A percentile compares a stretch with the other conserved stretches of the same genome.
Conservation (phyloP, 2,113 vertebrate genomes). For the Herpetotheres cachinnans region DNA sequence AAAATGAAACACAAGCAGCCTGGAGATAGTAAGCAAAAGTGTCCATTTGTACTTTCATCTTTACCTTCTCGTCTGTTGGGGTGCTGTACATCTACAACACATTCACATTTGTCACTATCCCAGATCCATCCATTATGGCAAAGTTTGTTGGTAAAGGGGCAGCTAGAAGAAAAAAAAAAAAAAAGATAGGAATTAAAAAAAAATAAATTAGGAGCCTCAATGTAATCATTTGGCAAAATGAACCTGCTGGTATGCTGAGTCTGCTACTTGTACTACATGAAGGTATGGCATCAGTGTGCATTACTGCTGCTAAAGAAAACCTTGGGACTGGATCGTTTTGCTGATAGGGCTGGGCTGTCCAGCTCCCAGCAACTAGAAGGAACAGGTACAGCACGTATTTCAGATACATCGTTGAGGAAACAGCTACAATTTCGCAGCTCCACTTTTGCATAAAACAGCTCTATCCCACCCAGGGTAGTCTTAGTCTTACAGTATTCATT, state of each 20-base stretch:
- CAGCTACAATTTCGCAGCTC: background rate
- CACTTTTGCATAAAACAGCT: background rate
- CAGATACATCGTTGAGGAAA: background rate
- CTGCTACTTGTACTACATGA: rapidly evolving
- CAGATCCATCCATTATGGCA: constrained; percentile 84
- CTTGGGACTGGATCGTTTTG: background rate
- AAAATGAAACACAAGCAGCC: background rate
- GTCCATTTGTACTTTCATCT: background rate
- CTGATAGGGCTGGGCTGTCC: background rate
- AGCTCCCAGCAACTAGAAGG: background rate
- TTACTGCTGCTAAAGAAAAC: background rate
- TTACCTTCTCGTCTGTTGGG: constrained; percentile 73
- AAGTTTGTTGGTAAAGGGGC: constrained; percentile 71
- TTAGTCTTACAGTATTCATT: background rate
- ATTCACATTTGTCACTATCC: constrained; percentile 88
- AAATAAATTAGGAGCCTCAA: background rate
- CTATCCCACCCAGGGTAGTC: background rate
- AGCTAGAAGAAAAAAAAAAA: constrained; percentile 59
- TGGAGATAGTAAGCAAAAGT: background rate
- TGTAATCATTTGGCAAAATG: background rate
- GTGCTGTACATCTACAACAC: constrained; percentile 75
- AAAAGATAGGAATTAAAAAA: background rate
- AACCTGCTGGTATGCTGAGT: background rate
- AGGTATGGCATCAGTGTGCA: background rate
- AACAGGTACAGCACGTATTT: background rate